Evolutionary conservation across 2,113 vertebrate genomes (phyloP), one percentile per base, ranked within the genome.

Genomic region (Tupaia chinensis): DNA sequence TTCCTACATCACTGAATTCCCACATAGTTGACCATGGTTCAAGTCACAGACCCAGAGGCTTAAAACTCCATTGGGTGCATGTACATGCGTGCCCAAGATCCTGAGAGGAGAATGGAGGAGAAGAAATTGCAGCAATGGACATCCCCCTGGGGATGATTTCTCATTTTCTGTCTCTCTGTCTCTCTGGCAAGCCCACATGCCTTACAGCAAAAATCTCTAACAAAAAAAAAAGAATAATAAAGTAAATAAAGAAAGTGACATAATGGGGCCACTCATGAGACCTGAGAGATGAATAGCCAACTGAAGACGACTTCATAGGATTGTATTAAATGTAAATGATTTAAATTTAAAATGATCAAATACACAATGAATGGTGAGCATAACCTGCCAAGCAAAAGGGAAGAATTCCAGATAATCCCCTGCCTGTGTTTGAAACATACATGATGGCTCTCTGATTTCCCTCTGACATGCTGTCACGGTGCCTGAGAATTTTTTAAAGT

Each of bases 281-380:
- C 10, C 1, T 5, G 29, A 77, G 68, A 85, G 14, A 32, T 5
- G 2, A 68, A 3, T 0, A 93, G 27, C 63, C 78, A 56, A 80
- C 13, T 29, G 22, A 69, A 76, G 72, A 63, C 68, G n/a, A 69
- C 19, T 34, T 66, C 20, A 5, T 66, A 19, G 32, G 44, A 70
- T 74, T 92, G 29, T 65, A 68, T 61, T 87, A 87, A 95, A 80
- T 68, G 60, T 78, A 44, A 79, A 54, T 77, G 16, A 87, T 68
- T 89, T 65, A 79, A 93, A 87, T 90, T 87, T 53, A 63, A 93
- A 86, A 78, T 69, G 4, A 19, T 20, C 4, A 84, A 88, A 78
- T 34, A 66, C 16, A 58, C 22, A 69, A 95, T 68, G 54, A 89
- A 65, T 23, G 9, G 7, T 63, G 25, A 95, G 14, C 29, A 61